phyloP scores from a whole-genome alignment of 2,797 vertebrate species.

The Leontocebus nigricollis region DNA sequence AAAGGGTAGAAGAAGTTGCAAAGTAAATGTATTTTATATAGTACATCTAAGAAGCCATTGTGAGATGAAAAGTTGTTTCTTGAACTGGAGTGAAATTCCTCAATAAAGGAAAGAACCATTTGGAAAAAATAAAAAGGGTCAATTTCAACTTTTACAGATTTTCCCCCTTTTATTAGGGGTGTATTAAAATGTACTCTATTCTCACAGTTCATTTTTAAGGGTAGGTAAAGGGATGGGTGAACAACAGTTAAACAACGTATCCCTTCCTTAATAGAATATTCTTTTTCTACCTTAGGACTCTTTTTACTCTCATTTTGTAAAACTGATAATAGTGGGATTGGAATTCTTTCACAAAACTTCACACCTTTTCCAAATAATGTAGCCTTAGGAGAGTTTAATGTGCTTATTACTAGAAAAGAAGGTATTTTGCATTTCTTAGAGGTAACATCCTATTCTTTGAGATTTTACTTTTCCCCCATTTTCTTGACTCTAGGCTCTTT shows the following conservation, averaged over 20 bases:
- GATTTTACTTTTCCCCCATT: background rate
- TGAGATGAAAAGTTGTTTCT: background rate
- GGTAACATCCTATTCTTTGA: background rate
- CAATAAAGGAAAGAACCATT: background rate
- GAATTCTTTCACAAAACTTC: constrained; percentile 23
- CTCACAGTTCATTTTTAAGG: background rate
- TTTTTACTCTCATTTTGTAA: background rate
- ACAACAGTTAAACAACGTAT: background rate
- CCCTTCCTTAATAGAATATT: background rate
- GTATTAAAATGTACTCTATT: background rate
- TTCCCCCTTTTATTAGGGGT: background rate
- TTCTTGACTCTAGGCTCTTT: background rate
- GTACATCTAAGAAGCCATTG: background rate
- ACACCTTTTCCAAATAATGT: background rate
- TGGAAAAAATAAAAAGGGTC: background rate
- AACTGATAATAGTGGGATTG: background rate
- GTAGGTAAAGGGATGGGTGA: background rate
- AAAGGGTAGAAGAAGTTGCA: constrained; percentile 20
- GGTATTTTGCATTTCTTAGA: background rate
- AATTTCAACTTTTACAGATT: background rate
- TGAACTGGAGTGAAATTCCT: background rate
- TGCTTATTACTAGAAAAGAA: constrained; percentile 23
- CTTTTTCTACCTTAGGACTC: background rate
- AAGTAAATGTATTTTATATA: background rate
- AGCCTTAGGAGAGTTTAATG: background rate